Evolutionary conservation across 2,113 vertebrate species (phyloP), one percentile per base, ranked within the genome.

Genomic region (Morone chrysops): DNA sequence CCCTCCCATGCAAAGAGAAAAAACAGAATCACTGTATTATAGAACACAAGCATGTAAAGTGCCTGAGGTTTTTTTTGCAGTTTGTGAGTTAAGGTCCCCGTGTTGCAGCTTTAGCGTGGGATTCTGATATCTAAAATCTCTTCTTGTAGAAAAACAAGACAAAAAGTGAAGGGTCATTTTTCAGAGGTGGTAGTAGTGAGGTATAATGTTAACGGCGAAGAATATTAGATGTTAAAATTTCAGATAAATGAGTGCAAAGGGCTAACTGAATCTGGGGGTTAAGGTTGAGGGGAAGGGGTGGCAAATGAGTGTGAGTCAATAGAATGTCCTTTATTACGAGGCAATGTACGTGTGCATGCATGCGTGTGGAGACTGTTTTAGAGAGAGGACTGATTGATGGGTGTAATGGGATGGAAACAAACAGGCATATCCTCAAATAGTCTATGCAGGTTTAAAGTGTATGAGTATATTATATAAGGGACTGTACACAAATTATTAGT

Each of bases 31-130:
- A 8, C 4, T 38, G 43, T 41, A n/a, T 31, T 53, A 43, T 70
- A 5, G 25, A 61, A 38, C 16, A 17, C 14, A 59, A 40, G 36
- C 12, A 56, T 1, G 13, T 54, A 36, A 48, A 70, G 41, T 0
- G 56, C 12, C 45, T n/a, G 18, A 60, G 68, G 61, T 66, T 74
- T 56, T 75, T 75, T 72, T 43, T 47, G 59, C 48, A 43, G 59
- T 69, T 25, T 56, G 22, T 18, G 71, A 43, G 1, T 43, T 61
- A 67, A 74, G 56, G 54, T 66, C 31, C 25, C 14, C 8, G 36
- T 70, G 45, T 5, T 54, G 59, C 38, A 69, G 79, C 56, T 65
- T 51, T 40, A 47, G 36, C 36, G 65, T 53, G 20, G 63, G 59
- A 16, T 43, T 45, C 66, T 6, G 25, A 45, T 54, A 57, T 63